phyloP scores from a whole-genome alignment of 2,113 vertebrate genomes.

The Phycodurus eques region DNA sequence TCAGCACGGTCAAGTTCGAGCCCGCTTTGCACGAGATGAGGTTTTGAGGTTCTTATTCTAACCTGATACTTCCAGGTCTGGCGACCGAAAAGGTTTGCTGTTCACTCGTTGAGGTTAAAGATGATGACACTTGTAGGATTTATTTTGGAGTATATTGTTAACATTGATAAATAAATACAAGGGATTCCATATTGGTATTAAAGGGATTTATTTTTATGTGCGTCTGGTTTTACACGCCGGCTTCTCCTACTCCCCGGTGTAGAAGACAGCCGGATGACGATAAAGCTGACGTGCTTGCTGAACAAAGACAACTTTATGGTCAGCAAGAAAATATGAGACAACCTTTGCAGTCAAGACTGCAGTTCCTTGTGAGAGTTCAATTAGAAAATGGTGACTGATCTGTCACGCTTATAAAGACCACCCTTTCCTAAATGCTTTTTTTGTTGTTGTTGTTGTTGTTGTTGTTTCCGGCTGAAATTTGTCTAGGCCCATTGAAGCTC shows the following conservation, averaged over 20 bases:
- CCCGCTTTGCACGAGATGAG: background rate
- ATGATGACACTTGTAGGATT: background rate
- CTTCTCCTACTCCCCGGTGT: too few relatives aligned
- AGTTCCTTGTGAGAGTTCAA: too few relatives aligned
- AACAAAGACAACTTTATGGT: too few relatives aligned
- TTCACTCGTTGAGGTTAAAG: background rate
- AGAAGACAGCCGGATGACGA: too few relatives aligned
- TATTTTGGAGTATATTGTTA: background rate
- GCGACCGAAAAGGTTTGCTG: background rate
- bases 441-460: too few relatives aligned
- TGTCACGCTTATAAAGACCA: too few relatives aligned
- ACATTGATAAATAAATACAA: background rate
- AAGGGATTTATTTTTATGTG: conserved; percentile 38
- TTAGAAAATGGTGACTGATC: too few relatives aligned
- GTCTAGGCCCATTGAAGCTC: background rate
- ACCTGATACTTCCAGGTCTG: background rate
- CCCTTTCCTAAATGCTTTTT: too few relatives aligned
- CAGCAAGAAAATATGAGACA: too few relatives aligned
- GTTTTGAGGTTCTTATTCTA: background rate
- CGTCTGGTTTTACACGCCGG: background rate
- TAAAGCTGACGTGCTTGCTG: too few relatives aligned
- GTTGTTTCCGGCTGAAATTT: background rate
- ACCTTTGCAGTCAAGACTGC: too few relatives aligned
- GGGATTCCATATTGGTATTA: background rate
- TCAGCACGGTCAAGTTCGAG: background rate